Base-by-base conservation (phyloP, 2,888 invertebrate species). In the Molanna angustata region DNA sequence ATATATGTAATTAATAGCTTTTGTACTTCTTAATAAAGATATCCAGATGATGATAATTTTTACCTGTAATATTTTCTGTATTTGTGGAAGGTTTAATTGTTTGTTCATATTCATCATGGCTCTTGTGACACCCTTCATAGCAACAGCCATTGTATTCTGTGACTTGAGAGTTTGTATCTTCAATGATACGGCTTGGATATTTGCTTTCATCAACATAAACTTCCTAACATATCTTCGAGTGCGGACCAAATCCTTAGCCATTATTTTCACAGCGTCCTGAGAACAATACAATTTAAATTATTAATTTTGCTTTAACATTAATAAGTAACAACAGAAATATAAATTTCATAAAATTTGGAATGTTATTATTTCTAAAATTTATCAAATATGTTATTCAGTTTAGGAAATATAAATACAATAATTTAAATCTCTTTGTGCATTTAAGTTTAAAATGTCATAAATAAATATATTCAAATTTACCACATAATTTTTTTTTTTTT, bases 21-120 rank as follows among this genome's bases (percentile, higher is more conserved):
- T n/a, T n/a, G n/a, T n/a, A n/a, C n/a, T n/a, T n/a, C n/a, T n/a
- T n/a, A n/a, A n/a, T n/a, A n/a, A n/a, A n/a, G n/a, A n/a, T n/a
- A n/a, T n/a, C n/a, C n/a, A n/a, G n/a, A n/a, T n/a, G n/a, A n/a
- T n/a, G n/a, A n/a, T 27, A 11, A 27, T 7, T 27, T 27, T 7
- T 21, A 72, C 76, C 72, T 77, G 77, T 54, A 77, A 57, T 61
- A 99, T 99, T 68, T 92, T 90, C 72, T 99, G 98, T 67, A 99
- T 99, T 78, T 99, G 97, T 7, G 99, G 99, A 71, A 99, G 80
- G 76, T 99, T 99, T 67, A 99, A 74, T 69, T 93, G 92, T 19
- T 89, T 81, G 74, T 99, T 99, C 99, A 99, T 99, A 67, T 87
- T 90, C 67, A 90, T 89, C 98, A 99, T 98, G 56, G 99, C 98